Conservation (phyloP, 2,113 vertebrate genomes). For the Malurus melanocephalus region DNA sequence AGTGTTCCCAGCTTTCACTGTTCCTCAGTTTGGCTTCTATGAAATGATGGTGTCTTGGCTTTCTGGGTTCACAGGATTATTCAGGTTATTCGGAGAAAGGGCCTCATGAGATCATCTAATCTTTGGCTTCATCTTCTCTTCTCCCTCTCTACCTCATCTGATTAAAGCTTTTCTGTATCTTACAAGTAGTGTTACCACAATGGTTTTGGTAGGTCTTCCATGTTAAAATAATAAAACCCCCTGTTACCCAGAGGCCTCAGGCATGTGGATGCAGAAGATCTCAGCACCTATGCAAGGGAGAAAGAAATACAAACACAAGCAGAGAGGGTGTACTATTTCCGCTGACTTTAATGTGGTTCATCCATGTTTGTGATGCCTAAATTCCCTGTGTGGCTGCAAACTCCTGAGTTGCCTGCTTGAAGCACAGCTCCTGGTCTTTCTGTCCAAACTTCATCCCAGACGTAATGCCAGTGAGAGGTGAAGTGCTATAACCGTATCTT, state of each 20-base stretch:
- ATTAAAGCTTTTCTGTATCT: background rate
- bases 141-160: background rate
- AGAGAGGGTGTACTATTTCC: background rate
- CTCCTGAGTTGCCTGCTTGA: background rate
- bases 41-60: background rate
- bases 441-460: background rate
- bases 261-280: background rate
- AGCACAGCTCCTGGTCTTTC: accelerated
- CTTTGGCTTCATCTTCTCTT: background rate
- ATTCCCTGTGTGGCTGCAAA: background rate
- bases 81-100: background rate
- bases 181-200: background rate
- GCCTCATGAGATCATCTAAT: background rate
- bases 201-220: background rate
- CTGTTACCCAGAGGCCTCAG: background rate
- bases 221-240: background rate
- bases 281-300: background rate
- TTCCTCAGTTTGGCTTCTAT: background rate
- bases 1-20: background rate
- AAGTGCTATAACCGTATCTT: accelerated
- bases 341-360: background rate
- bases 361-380: background rate
- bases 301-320: background rate
- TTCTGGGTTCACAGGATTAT: background rate
- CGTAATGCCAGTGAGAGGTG: background rate